A percentile compares a stretch with the other conserved stretches of the same genome.
Conservation (phyloP, 2,888 invertebrate genomes). For the Marasmarcha lunaedactyla region DNA sequence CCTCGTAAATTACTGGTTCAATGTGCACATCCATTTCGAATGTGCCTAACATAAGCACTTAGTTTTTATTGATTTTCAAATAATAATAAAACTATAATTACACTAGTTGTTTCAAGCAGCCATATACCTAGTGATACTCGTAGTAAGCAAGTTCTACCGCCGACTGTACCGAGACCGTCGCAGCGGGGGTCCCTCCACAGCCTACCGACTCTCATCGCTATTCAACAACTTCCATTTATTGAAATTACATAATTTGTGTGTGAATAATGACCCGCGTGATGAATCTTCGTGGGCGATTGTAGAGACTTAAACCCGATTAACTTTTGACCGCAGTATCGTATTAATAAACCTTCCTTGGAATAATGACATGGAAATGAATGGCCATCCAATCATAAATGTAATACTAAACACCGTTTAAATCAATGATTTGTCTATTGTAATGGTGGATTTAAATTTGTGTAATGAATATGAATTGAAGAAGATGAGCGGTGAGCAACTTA, state of each 20-base stretch:
- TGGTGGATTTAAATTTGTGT: too few relatives aligned
- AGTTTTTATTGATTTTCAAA: too few relatives aligned
- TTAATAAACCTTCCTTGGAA: slow-evolving; percentile 57
- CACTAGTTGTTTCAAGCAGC: too few relatives aligned
- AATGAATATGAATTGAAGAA: too few relatives aligned
- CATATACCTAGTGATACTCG: too few relatives aligned
- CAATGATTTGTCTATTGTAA: background rate
- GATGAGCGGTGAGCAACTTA: too few relatives aligned
- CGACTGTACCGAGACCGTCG: slow-evolving; percentile 16
- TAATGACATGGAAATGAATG: slow-evolving; percentile 59
- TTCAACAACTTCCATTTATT: slow-evolving; percentile 70
- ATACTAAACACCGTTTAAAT: slow-evolving; percentile 3
- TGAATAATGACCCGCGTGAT: slow-evolving; percentile 71
- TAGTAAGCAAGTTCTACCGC: too few relatives aligned
- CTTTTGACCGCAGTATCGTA: slow-evolving; percentile 62
- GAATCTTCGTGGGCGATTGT: slow-evolving; percentile 69
- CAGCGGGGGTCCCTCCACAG: slow-evolving; percentile 45
- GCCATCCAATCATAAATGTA: slow-evolving; percentile 5
- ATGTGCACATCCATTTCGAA: too few relatives aligned
- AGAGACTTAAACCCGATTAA: slow-evolving; percentile 67
- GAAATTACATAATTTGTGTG: slow-evolving; percentile 71
- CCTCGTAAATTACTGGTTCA: too few relatives aligned
- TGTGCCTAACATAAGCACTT: too few relatives aligned
- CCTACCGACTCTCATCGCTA: slow-evolving; percentile 69
- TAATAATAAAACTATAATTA: too few relatives aligned